Base-by-base conservation (phyloP, 2,797 vertebrate species). In the Pagetopsis macropterus region DNA sequence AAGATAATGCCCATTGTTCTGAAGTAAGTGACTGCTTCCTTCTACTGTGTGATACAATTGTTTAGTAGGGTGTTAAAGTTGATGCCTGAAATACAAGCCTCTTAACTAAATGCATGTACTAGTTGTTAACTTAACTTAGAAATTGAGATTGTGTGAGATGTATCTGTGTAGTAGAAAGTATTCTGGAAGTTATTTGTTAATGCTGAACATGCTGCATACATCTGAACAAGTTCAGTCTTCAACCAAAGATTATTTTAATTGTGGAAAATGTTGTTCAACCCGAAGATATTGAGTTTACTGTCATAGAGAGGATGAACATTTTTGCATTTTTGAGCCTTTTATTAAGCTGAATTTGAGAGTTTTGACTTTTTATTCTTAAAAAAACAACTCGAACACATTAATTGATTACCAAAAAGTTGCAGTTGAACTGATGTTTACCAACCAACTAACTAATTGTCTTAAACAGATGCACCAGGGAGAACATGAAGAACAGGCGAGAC, bases 171-270 rank as follows among this genome's bases (percentile, higher is more conserved):
- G 3, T 23, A 45, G 45, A 46, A 56, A 59, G 13, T 12, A 17
- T 67, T 9, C 5, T 59, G 44, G 3, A 48, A 15, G 57, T 27
- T 27, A 63, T 7, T 1, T n/a, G 7, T 49, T 64, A 40, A 65
- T 75, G 40, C n/a, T 41, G 74, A 60, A n/a, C 23, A 13, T 56
- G 63, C 45, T 63, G 44, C 58, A 65, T 70, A 66, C 81, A 63
- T 75, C 65, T 62, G 56, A 61, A 44, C n/a, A 75, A 57, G 31
- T 3, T 27, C 23, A 27, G 23, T 23, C 23, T 27, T 27, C 23
- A 27, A 27, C 23, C 23, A 27, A 27, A 27, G 3, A 27, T 27
- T 27, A 27, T 27, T 27, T 27, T 27, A 27, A 27, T 27, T 27
- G 23, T 27, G 23, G 1, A 27, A 27, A 27, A 27, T 27, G 23